Base-by-base conservation (phyloP, 2,797 vertebrate genomes). In the Chaenodraco wilsoni region DNA sequence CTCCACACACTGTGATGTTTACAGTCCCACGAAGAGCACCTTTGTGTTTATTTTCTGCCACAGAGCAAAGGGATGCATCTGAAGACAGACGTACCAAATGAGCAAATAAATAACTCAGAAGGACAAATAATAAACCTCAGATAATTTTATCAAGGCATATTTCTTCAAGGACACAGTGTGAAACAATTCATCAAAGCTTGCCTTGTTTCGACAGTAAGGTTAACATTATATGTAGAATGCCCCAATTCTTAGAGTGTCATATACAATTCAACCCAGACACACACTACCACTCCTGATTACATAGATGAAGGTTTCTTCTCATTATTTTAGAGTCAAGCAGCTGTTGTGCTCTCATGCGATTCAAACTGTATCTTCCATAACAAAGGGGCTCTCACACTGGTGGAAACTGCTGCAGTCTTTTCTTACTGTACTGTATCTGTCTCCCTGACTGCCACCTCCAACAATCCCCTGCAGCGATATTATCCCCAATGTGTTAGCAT, bases 301-400 rank as follows among this genome's bases (percentile, higher is more conserved):
- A 37, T 5, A 56, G 79, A 84, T 88, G 67, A 83, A 78, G 76
- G 80, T 78, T 81, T 72, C 70, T 17, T 61, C 72, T 83, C 65
- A 59, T 83, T 74, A 74, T 69, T 71, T 51, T 70, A 45, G 55
- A 84, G 70, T 64, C 59, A 54, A 79, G 75, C 82, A 85, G 83
- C 83, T 83, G 77, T 62, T 75, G 44, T 75, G 70, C 68, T 85
- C 81, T 82, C 83, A 19, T 69, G 82, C 61, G 84, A 76, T 71
- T 85, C 73, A 51, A 50, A 64, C 78, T 70, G 73, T 84, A 78
- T 79, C 79, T 84, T 69, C 65, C 65, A 68, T 73, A 84, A 77
- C 76, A 90, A 74, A 78, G 33, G 60, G 51, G 7, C 71, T 64
- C 56, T 31, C 55, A 55, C 61, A 71, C 41, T 65, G 65, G 27